phyloP scores from a whole-genome alignment of 2,797 vertebrate species.

The Silurus lanzhouensis region DNA sequence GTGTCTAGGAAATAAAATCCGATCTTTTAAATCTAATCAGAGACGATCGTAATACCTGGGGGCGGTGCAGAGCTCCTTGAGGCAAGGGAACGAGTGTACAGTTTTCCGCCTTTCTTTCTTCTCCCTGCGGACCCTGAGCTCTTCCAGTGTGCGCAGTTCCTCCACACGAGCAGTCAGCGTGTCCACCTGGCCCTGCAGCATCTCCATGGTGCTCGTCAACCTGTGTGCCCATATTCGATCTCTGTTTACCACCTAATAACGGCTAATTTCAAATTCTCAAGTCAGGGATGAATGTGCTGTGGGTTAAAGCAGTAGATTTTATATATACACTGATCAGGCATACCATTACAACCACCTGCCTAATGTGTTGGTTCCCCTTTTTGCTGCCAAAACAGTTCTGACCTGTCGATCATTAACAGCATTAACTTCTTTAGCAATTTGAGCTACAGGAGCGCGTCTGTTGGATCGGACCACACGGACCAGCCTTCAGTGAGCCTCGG shows the following conservation, averaged over 20 bases:
- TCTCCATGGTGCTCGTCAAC: conserved; percentile 88
- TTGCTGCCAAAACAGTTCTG: too few relatives aligned
- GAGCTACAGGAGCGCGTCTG: too few relatives aligned
- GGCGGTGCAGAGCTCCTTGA: conserved; percentile 89
- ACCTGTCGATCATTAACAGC: too few relatives aligned
- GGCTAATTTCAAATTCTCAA: background rate
- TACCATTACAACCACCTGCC: too few relatives aligned
- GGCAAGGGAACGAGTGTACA: conserved; percentile 93
- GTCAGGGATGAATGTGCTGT: background rate
- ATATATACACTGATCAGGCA: too few relatives aligned
- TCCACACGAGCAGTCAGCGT: conserved; percentile 88
- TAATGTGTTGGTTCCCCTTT: too few relatives aligned
- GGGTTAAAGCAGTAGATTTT: background rate
- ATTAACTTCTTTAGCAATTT: too few relatives aligned
- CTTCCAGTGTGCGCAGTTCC: conserved; percentile 87
- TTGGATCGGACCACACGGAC: too few relatives aligned
- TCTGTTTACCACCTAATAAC: background rate
- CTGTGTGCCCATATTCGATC: conserved; percentile 64
- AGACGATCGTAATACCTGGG: conserved; percentile 73
- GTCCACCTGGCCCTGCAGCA: conserved; percentile 90
- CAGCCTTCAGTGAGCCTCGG: too few relatives aligned
- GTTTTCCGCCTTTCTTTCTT: conserved; percentile 91
- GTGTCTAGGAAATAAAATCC: background rate
- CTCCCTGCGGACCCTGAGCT: conserved; percentile 85
- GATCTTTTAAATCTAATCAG: background rate